These are phyloP conservation scores for Poliocrania exsul DNA, from an alignment of 2,797 vertebrate species.

Conservation along the genomic window DNA sequence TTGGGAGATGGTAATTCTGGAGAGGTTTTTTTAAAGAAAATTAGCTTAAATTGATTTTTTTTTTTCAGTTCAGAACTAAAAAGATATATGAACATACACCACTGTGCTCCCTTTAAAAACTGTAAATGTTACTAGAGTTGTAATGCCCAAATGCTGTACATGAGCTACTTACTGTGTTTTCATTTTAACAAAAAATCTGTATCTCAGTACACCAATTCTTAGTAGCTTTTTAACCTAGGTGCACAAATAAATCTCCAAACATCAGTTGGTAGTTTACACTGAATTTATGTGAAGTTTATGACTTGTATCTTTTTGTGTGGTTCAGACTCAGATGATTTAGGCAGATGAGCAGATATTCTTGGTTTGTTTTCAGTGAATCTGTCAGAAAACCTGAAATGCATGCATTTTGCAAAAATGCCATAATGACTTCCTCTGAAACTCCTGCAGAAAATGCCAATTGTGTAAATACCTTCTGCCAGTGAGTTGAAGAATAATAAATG, in stretches of 20 bases:
- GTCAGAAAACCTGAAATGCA: not conserved
- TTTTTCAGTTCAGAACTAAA: not conserved
- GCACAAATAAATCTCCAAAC: not conserved
- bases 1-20: not conserved
- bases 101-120: not conserved
- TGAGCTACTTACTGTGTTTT: not conserved
- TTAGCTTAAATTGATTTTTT: not conserved
- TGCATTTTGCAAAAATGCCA: not conserved
- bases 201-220: not conserved
- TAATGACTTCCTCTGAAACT: not conserved
- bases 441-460: not conserved
- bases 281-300: not conserved
- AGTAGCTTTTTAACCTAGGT: not conserved
- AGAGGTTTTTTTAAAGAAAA: not conserved
- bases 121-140: not conserved
- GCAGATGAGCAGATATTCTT: fast-evolving
- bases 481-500: not conserved
- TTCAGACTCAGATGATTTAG: not conserved
- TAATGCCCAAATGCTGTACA: not conserved
- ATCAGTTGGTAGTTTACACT: not conserved
- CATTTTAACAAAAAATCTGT: not conserved
- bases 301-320: not conserved
- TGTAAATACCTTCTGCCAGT: not conserved
- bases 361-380: not conserved
- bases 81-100: not conserved